A percentile compares a stretch with the other conserved stretches of the same genome.
phyloP scores from a whole-genome alignment of 2,797 vertebrate genomes.

The Catostomus latipinnis region DNA sequence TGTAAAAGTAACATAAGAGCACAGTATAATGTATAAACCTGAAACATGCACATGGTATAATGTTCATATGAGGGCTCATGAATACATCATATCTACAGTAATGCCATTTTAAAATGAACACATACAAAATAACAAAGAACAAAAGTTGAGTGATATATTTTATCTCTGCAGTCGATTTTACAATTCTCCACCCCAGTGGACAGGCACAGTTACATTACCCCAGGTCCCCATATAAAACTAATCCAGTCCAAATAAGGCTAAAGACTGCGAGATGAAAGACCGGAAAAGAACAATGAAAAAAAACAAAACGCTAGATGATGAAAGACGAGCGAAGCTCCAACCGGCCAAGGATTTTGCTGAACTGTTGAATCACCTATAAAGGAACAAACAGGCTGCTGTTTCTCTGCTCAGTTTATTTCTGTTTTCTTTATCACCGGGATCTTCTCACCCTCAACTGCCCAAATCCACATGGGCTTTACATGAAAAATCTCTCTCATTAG shows the following conservation, averaged over 20 bases:
- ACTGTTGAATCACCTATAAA: slow-evolving; percentile 26
- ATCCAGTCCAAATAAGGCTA: slow-evolving; percentile 3
- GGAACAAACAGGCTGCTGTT: slow-evolving; percentile 3
- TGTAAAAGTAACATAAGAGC: too few species aligned
- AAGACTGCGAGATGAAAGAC: slow-evolving; percentile 1
- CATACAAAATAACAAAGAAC: too few species aligned
- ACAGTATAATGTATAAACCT: too few species aligned
- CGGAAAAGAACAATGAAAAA: background rate
- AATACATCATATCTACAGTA: too few species aligned
- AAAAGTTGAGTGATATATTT: too few species aligned
- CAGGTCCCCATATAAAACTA: background rate
- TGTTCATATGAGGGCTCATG: too few species aligned
- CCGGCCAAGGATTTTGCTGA: background rate
- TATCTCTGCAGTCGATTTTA: too few species aligned
- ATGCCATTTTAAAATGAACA: too few species aligned
- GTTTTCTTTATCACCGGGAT: slow-evolving; percentile 3
- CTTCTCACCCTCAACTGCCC: slow-evolving; percentile 10
- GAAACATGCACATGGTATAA: too few species aligned
- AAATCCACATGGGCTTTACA: slow-evolving; percentile 35
- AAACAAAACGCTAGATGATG: background rate
- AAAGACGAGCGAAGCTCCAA: background rate
- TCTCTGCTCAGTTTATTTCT: slow-evolving; percentile 5
- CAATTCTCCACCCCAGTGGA: too few species aligned
- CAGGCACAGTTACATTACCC: background rate
- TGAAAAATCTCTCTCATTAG: slow-evolving; percentile 41